phyloP scores from a whole-genome alignment of 2,888 invertebrate genomes.

The Fabriciana adippe region DNA sequence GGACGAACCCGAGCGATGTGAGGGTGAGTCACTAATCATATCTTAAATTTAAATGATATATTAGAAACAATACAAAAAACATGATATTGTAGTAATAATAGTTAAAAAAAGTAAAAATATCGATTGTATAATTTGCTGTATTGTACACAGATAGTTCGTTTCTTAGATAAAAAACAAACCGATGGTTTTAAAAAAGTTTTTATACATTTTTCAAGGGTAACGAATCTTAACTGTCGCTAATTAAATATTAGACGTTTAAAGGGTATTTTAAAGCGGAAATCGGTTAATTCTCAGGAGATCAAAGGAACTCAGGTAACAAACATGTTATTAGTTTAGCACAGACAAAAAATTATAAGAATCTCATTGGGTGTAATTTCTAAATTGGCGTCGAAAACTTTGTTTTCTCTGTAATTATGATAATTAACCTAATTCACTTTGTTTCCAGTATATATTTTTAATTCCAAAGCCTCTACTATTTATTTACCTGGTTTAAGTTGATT shows the following conservation, averaged over 20 bases:
- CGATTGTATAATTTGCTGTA: too few relatives aligned
- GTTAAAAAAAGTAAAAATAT: too few relatives aligned
- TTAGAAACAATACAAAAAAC: too few relatives aligned
- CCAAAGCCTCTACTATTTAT: neutral
- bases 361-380: conserved; percentile 48
- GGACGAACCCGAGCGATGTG: too few relatives aligned
- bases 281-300: conserved; percentile 30
- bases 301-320: conserved; percentile 38
- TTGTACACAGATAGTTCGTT: too few relatives aligned
- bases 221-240: conserved; percentile 32
- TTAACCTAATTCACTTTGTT: conserved; percentile 68
- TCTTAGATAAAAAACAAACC: too few relatives aligned
- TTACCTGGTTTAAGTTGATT: neutral
- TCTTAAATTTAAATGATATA: too few relatives aligned
- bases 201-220: conserved; percentile 12
- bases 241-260: conserved; percentile 33
- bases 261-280: conserved; percentile 34
- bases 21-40: too few relatives aligned
- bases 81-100: too few relatives aligned
- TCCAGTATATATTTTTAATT: conserved; percentile 56
- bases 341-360: conserved; percentile 43
- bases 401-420: conserved; percentile 78
- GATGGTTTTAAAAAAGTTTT: neutral
- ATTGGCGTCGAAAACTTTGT: conserved; percentile 58
- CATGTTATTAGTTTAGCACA: conserved; percentile 33